Conservation (phyloP, 2,113 vertebrate genomes). For the Thunnus maccoyii region DNA sequence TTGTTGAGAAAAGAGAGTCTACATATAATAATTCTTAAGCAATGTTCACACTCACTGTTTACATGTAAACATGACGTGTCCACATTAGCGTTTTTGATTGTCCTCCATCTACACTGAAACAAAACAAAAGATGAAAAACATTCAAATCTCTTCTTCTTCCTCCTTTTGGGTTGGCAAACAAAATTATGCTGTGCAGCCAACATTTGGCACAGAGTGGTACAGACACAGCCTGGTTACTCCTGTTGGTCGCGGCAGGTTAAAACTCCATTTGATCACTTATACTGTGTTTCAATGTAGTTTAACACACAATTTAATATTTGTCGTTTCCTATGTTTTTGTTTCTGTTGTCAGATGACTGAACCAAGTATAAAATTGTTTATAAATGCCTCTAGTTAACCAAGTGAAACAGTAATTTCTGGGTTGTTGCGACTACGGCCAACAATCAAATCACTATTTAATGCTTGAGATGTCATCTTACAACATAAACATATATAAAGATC, state of each 20-base stretch:
- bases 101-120: background rate
- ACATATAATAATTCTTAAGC: too few relatives aligned
- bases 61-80: background rate
- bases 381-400: background rate
- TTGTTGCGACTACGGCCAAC: too few relatives aligned
- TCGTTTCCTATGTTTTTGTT: background rate
- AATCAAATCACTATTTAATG: too few relatives aligned
- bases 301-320: background rate
- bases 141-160: background rate
- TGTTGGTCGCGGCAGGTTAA: slow-evolving; percentile 17
- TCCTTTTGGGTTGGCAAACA: slow-evolving; percentile 11
- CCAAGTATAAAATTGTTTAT: background rate
- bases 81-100: background rate
- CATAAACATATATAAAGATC: background rate
- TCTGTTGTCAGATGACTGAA: slow-evolving; percentile 6
- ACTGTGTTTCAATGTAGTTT: background rate
- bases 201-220: slow-evolving; percentile 14
- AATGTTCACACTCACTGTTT: background rate
- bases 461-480: too few relatives aligned
- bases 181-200: slow-evolving; percentile 27
- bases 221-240: slow-evolving; percentile 19
- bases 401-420: background rate
- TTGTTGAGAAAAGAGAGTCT: background rate
- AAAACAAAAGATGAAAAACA: background rate
- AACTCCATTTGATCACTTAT: background rate